These are phyloP conservation scores for Gnatocerus cornutus DNA, from an alignment of 2,888 invertebrate species.

Conservation along the genomic window DNA sequence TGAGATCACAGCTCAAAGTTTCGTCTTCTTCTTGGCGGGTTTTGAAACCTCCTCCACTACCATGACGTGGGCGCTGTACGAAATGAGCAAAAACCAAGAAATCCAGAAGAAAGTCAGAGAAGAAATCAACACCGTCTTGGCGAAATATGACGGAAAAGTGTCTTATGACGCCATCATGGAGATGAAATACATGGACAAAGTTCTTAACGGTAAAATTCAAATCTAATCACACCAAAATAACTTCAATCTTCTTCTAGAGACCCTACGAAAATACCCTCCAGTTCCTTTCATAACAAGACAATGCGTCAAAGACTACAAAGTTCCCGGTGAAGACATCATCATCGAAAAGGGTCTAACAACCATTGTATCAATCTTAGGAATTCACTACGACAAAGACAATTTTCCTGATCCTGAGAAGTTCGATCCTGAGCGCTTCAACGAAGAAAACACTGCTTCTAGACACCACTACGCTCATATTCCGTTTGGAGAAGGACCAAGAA, in stretches of 20 bases:
- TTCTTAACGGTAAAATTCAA: not conserved
- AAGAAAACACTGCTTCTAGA: slow-evolving; percentile 72
- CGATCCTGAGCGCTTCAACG: slow-evolving; percentile 75
- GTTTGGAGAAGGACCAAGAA: slow-evolving; percentile 75
- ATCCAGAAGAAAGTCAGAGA: slow-evolving; percentile 48
- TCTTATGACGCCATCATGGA: not conserved
- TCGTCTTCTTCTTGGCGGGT: slow-evolving; percentile 52
- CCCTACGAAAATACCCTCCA: slow-evolving; percentile 52
- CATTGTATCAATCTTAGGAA: slow-evolving; percentile 59
- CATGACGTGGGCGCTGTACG: slow-evolving; percentile 51
- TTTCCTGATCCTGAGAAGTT: slow-evolving; percentile 75
- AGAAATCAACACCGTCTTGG: slow-evolving; percentile 46
- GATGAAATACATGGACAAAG: not conserved
- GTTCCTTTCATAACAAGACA: slow-evolving; percentile 30
- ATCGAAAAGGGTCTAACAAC: slow-evolving; percentile 42
- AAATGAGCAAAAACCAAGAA: slow-evolving; percentile 38
- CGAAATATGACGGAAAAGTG: not conserved
- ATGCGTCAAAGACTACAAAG: slow-evolving; percentile 38
- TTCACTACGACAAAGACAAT: slow-evolving; percentile 49
- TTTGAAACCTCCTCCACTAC: slow-evolving; percentile 53
- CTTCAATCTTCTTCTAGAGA: not conserved
- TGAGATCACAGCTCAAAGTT: slow-evolving; percentile 50
- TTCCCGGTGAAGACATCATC: slow-evolving; percentile 26
- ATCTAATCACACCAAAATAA: not conserved
- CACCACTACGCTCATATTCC: slow-evolving; percentile 74